phyloP scores from a whole-genome alignment of 2,113 vertebrate genomes.

The Synchiropus splendidus region DNA sequence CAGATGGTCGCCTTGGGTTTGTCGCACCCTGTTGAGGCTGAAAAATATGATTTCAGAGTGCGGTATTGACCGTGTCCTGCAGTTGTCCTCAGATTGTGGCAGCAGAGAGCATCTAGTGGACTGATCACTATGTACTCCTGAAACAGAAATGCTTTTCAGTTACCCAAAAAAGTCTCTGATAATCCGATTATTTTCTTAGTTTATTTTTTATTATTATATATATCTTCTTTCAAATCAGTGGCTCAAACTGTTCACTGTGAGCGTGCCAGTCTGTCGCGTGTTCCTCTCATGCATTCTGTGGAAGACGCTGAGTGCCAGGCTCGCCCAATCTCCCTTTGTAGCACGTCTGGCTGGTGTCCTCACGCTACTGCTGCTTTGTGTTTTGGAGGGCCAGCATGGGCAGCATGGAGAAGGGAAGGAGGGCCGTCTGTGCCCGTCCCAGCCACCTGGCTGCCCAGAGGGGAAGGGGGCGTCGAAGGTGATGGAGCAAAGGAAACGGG shows the following conservation, averaged over 20 bases:
- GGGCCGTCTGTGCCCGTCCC: conserved; percentile 59
- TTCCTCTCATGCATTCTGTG: conserved; percentile 4
- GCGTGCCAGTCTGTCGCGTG: conserved; percentile 12
- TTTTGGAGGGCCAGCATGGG: conserved; percentile 49
- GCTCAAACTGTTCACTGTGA: too few relatives aligned
- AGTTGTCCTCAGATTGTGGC: conserved; percentile 21
- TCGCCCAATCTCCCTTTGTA: conserved; percentile 37
- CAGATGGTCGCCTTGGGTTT: conserved; percentile 44
- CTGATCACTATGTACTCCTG: too few relatives aligned
- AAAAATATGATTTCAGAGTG: conserved; percentile 42
- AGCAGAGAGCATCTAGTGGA: too few relatives aligned
- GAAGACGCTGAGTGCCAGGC: too few relatives aligned
- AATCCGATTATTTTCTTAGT: too few relatives aligned
- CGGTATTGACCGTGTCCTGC: conserved; percentile 32
- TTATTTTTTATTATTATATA: too few relatives aligned
- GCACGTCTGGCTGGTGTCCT: conserved; percentile 41
- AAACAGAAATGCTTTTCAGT: too few relatives aligned
- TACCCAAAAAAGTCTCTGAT: too few relatives aligned
- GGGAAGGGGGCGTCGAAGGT: conserved; percentile 51
- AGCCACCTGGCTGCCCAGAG: conserved; percentile 62
- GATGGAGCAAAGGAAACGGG: conserved; percentile 41
- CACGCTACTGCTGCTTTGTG: conserved; percentile 33
- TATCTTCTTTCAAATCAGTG: too few relatives aligned
- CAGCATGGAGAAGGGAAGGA: conserved; percentile 56
- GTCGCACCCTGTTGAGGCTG: conserved; percentile 30